Conservation (phyloP, 2,888 invertebrate species). For the Dryomyza anilis region DNA sequence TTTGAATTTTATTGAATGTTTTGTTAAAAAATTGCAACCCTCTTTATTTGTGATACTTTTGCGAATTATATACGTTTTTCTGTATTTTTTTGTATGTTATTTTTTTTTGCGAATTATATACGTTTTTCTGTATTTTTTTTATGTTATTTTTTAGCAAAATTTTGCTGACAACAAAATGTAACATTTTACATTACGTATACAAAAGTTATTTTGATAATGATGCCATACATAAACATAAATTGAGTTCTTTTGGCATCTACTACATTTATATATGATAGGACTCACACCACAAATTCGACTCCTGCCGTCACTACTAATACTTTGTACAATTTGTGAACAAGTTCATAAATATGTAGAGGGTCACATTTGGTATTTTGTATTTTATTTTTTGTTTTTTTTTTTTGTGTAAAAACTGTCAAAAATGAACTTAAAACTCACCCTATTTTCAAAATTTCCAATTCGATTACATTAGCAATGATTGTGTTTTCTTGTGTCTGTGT, state of each 20-base stretch:
- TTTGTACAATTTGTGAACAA: conserved; percentile 24
- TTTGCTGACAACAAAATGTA: conserved; percentile 13
- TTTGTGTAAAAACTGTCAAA: conserved; percentile 25
- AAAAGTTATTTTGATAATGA: conserved; percentile 22
- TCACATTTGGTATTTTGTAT: conserved; percentile 7
- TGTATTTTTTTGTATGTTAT: not conserved
- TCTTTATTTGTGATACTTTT: conserved; percentile 1
- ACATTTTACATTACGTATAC: conserved; percentile 10
- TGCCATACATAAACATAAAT: conserved; percentile 24
- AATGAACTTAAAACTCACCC: conserved; percentile 25
- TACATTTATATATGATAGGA: no score
- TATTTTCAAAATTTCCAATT: conserved; percentile 14
- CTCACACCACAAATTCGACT: no score
- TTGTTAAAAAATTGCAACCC: conserved; percentile 3
- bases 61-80: no score
- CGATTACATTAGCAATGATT: conserved; percentile 12
- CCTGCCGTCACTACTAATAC: no score
- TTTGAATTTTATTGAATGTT: not conserved
- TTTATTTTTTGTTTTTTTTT: no score
- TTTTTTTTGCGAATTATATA: not conserved
- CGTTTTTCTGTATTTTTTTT: not conserved
- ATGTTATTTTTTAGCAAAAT: conserved; percentile 17
- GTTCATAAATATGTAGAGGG: conserved; percentile 26
- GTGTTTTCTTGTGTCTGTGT: not conserved
- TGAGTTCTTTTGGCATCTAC: conserved; percentile 14